Conservation (phyloP, 2,113 vertebrate species). For the Ardeotis arabs region DNA sequence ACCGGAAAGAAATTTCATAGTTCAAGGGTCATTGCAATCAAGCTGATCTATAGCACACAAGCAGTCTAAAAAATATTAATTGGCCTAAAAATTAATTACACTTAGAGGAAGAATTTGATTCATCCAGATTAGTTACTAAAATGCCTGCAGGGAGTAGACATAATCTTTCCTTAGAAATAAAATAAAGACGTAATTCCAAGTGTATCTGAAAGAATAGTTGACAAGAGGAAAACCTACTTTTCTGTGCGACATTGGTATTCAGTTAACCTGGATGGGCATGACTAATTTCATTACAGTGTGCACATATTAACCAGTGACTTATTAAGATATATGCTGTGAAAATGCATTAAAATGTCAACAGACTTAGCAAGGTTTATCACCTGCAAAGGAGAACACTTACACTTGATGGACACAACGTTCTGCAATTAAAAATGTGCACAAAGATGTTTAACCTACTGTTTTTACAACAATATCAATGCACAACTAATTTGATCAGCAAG, state of each 20-base stretch:
- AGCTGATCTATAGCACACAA: constrained; percentile 21
- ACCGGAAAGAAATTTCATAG: neutral
- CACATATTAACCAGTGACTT: neutral
- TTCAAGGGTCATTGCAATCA: neutral
- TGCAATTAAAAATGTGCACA: neutral
- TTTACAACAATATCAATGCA: neutral
- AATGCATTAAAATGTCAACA: neutral
- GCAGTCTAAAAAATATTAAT: constrained; percentile 12
- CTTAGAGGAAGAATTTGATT: constrained; percentile 47
- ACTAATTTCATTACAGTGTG: neutral
- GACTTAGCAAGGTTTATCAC: neutral
- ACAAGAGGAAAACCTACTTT: constrained; percentile 18
- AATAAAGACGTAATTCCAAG: constrained; percentile 39
- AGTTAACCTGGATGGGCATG: neutral
- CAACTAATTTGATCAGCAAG: neutral
- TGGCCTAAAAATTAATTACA: constrained; percentile 68
- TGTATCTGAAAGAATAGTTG: neutral
- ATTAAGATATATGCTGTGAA: neutral
- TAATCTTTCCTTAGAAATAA: constrained; percentile 49
- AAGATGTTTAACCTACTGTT: neutral
- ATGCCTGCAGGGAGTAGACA: neutral
- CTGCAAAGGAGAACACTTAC: neutral
- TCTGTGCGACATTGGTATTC: neutral
- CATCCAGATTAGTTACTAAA: constrained; percentile 42
- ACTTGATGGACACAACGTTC: neutral